Evolutionary conservation across 2,888 invertebrate species (phyloP).

Genomic region (Hydrotaea cyrtoneurina): DNA sequence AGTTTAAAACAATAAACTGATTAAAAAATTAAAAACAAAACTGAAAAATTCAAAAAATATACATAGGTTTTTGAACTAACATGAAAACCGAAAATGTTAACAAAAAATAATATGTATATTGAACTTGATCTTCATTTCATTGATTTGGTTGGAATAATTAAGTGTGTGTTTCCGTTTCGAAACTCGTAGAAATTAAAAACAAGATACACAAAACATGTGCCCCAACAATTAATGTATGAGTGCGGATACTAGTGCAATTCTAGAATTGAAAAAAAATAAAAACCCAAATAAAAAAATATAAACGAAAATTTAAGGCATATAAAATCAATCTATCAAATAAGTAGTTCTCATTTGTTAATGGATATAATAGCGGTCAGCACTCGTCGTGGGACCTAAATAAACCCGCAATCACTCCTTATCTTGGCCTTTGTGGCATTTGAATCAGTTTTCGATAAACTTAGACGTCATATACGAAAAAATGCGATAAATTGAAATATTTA

Average conservation of each 20-base stretch:
- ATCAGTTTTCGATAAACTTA: neutral
- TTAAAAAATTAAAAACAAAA: slow-evolving; percentile 9
- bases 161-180: neutral
- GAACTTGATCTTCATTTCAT: too few relatives aligned
- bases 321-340: slow-evolving; percentile 36
- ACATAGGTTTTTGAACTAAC: neutral
- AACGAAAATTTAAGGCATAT: slow-evolving; percentile 11
- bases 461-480: neutral
- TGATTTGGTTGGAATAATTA: neutral
- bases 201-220: neutral
- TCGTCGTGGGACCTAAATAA: neutral
- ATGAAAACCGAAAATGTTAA: neutral
- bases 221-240: neutral
- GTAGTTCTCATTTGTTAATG: slow-evolving; percentile 6
- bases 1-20: neutral
- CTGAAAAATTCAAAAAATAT: too few relatives aligned
- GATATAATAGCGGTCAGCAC: neutral
- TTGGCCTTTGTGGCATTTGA: neutral
- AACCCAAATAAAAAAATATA: neutral
- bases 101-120: neutral
- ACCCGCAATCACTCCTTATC: neutral
- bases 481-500: neutral
- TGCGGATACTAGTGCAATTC: neutral
- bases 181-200: neutral
- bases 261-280: neutral